phyloP scores from a whole-genome alignment of 2,888 invertebrate species.

The Drosophila stalkeri region DNA sequence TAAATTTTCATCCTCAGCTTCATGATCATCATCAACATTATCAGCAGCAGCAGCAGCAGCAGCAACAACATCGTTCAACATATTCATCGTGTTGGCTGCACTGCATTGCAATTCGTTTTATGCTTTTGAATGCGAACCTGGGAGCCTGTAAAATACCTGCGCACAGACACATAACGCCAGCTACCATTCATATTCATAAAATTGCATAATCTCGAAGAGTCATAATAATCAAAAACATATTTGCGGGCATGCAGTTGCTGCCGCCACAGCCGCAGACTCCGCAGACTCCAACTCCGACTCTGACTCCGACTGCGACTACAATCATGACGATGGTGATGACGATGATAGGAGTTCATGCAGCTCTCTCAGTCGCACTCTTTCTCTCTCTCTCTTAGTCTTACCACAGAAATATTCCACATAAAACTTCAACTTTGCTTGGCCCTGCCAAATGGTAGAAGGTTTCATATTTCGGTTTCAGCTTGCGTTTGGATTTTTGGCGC shows the following conservation, averaged over 20 bases:
- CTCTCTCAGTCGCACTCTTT: not conserved
- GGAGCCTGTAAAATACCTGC: constrained; percentile 47
- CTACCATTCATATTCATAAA: constrained; percentile 81
- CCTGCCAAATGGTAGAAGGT: constrained; percentile 32
- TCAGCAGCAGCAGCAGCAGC: no score
- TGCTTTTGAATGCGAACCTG: constrained; percentile 38
- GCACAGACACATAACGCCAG: constrained; percentile 61
- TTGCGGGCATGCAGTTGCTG: constrained; percentile 72
- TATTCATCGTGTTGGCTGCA: not conserved
- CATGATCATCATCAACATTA: constrained; percentile 22
- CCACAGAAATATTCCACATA: constrained; percentile 70
- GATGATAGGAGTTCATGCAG: constrained; percentile 30
- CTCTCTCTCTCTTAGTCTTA: not conserved
- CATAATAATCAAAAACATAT: constrained; percentile 82
- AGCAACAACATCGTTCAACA: no score
- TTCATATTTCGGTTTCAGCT: constrained; percentile 20
- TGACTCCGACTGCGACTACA: constrained; percentile 21
- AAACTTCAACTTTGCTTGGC: constrained; percentile 72
- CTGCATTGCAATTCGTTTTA: constrained; percentile 63
- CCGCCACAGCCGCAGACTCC: constrained; percentile 25
- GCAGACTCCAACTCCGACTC: constrained; percentile 2
- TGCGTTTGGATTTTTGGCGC: constrained; percentile 37
- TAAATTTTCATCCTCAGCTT: constrained; percentile 42
- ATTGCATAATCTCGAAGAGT: constrained; percentile 82
- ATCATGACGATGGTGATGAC: constrained; percentile 21